Conservation (phyloP, 2,888 invertebrate genomes). For the Opisthograptis luteolata region DNA sequence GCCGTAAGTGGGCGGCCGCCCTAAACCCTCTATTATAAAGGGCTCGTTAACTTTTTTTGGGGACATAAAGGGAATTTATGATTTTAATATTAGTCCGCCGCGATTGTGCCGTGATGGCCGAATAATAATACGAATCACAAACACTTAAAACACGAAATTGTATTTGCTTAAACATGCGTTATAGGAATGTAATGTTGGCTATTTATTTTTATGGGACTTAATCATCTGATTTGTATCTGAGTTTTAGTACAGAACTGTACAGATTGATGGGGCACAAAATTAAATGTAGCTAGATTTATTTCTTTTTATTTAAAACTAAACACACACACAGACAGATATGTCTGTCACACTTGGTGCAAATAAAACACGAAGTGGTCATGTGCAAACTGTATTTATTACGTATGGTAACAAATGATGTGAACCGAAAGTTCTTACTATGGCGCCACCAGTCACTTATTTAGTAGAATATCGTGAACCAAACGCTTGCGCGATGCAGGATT, state of each 20-base stretch:
- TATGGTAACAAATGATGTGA: no score
- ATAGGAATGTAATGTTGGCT: neutral
- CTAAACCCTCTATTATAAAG: constrained; percentile 31
- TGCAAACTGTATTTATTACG: no score
- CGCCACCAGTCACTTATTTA: no score
- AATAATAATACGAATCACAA: constrained; percentile 25
- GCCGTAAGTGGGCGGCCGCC: constrained; percentile 4
- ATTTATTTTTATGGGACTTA: constrained; percentile 8
- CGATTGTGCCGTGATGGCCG: constrained; percentile 36
- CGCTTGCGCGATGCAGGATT: no score
- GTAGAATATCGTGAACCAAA: no score
- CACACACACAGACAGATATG: no score
- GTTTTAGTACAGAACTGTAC: no score
- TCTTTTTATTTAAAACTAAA: no score
- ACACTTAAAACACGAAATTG: constrained; percentile 5
- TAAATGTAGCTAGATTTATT: no score
- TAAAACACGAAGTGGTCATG: no score
- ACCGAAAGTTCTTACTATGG: no score
- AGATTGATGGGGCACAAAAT: neutral
- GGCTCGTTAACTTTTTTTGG: constrained; percentile 48
- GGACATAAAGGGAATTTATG: constrained; percentile 47
- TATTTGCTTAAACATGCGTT: constrained; percentile 13
- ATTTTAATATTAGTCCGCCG: constrained; percentile 46
- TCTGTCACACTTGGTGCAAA: no score
- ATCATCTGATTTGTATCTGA: constrained; percentile 14